Percentiles rank a stretch among this genome's conserved stretches.
phyloP scores from a whole-genome alignment of 1,140 invertebrate species.

The Chrysomallon squamiferum region DNA sequence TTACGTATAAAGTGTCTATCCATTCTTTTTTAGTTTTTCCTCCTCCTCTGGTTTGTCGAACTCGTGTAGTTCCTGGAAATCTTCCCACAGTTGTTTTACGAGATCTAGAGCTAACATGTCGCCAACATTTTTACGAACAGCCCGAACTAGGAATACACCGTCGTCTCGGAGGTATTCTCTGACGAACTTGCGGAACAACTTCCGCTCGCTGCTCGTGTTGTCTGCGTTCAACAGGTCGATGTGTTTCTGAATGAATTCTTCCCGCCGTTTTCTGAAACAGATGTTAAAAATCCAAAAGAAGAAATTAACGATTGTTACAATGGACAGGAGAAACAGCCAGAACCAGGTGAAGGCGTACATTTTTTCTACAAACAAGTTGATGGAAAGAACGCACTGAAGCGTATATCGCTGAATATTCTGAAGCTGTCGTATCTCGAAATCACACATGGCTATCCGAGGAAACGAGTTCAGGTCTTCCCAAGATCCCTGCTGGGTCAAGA shows the following conservation, averaged over 20 bases:
- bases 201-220: conserved; percentile 11
- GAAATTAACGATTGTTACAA: conserved; percentile 56
- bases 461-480: conserved; percentile 62
- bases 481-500: conserved; percentile 56
- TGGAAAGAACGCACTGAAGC: conserved; percentile 65
- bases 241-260: conserved; percentile 41
- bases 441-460: conserved; percentile 67
- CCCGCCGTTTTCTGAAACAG: conserved; percentile 32
- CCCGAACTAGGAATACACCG: conserved; percentile 39
- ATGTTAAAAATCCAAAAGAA: conserved; percentile 28
- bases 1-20: too few species aligned
- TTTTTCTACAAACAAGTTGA: conserved; percentile 67
- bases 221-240: conserved; percentile 31
- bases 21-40: too few species aligned
- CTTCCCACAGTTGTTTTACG: conserved; percentile 36
- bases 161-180: conserved; percentile 34
- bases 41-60: too few species aligned
- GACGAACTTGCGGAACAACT: conserved; percentile 29
- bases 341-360: conserved; percentile 64
- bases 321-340: conserved; percentile 56
- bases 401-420: conserved; percentile 51
- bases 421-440: conserved; percentile 66
- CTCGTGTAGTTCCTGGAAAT: conserved; percentile 17
- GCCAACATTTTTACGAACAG: conserved; percentile 44
- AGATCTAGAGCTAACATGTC: conserved; percentile 40